Conservation (phyloP, 1,140 invertebrate species). For the Drosophila burlai region DNA sequence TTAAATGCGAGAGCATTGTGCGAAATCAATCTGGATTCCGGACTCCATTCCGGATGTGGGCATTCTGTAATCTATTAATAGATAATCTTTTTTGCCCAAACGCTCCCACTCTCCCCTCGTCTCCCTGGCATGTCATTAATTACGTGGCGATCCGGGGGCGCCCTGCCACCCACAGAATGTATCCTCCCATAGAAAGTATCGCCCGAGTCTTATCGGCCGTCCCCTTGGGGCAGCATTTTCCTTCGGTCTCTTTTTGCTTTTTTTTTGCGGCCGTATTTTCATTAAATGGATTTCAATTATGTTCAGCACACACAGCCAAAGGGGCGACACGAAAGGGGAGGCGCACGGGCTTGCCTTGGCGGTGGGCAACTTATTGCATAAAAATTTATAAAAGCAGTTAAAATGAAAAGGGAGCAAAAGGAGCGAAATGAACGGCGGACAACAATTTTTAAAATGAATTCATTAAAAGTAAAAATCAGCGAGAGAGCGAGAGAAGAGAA, state of each 20-base stretch:
- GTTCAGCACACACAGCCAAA: conserved; percentile 49
- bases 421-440: conserved; percentile 33
- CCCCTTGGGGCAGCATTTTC: conserved; percentile 21
- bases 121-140: conserved; percentile 69
- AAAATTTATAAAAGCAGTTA: conserved; percentile 73
- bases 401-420: conserved; percentile 37
- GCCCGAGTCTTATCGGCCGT: conserved; percentile 44
- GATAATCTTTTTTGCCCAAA: conserved; percentile 77
- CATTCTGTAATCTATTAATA: conserved; percentile 71
- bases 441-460: conserved; percentile 74
- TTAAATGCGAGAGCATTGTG: conserved; percentile 66
- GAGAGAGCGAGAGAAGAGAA: conserved; percentile 58
- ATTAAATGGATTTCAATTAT: conserved; percentile 84
- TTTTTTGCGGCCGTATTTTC: conserved; percentile 75
- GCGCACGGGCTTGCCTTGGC: background rate
- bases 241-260: background rate
- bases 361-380: conserved; percentile 62
- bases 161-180: background rate
- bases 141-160: conserved; percentile 36
- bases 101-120: background rate
- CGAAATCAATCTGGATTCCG: conserved; percentile 53
- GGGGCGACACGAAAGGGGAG: conserved; percentile 9
- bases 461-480: conserved; percentile 83
- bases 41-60: conserved; percentile 10
- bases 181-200: conserved; percentile 1